These are phyloP conservation scores for Embiotoca jacksoni DNA, from an alignment of 2,113 vertebrate genomes.

Conservation along the genomic window DNA sequence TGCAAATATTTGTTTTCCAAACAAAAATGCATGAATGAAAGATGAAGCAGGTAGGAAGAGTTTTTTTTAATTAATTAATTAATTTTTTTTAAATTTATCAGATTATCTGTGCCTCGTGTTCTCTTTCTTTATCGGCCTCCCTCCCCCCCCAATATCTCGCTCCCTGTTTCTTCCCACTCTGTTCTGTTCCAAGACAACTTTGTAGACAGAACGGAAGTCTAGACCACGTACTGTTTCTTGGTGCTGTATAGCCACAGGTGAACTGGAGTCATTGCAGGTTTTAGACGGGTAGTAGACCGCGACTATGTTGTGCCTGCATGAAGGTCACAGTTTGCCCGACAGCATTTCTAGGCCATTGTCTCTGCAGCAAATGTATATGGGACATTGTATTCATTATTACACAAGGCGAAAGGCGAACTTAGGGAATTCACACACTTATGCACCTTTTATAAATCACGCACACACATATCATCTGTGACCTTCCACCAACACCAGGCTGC, in stretches of 20 bases:
- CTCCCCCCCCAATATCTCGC: neutral
- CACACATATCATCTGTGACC: constrained; percentile 61
- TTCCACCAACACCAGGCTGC: constrained; percentile 71
- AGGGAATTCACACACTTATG: constrained; percentile 32
- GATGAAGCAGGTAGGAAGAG: constrained; percentile 8
- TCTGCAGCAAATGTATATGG: constrained; percentile 32
- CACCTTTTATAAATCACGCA: constrained; percentile 46
- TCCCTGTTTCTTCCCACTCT: neutral
- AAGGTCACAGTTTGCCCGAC: constrained; percentile 42
- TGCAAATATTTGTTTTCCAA: constrained; percentile 60
- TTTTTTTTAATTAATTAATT: too few relatives aligned
- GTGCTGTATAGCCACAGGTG: constrained; percentile 45
- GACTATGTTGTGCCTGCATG: constrained; percentile 50
- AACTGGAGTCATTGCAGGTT: constrained; percentile 38
- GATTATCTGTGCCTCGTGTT: neutral
- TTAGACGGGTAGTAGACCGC: constrained; percentile 23
- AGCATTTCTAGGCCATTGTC: constrained; percentile 41
- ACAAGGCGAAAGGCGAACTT: constrained; percentile 44
- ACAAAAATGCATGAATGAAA: constrained; percentile 17
- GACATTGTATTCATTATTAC: constrained; percentile 42
- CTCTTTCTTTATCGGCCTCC: neutral
- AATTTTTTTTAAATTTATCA: neutral
- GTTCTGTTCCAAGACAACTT: constrained; percentile 5
- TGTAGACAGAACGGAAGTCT: constrained; percentile 16
- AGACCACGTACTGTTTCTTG: constrained; percentile 44